Evolutionary conservation across 2,888 invertebrate genomes (phyloP).

Genomic region (Odontothrips loti): DNA sequence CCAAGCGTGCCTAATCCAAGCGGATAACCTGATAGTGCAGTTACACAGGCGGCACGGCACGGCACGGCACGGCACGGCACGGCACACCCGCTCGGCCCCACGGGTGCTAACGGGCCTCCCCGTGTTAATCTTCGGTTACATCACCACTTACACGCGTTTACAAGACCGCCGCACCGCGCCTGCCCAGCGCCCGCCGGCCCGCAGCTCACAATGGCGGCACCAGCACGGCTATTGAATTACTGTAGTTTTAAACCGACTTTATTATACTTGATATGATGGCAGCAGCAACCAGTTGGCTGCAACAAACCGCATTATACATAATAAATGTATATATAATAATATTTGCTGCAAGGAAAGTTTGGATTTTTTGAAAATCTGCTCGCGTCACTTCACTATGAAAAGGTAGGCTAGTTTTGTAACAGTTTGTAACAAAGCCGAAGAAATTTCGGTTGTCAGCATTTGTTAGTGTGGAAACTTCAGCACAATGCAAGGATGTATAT

Average conservation of each 20-base stretch:
- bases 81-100: neutral
- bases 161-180: neutral
- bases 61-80: neutral
- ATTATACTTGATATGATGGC: neutral
- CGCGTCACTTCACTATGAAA: too few species aligned
- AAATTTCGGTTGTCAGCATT: too few species aligned
- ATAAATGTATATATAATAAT: too few species aligned
- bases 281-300: too few species aligned
- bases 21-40: conserved; percentile 19
- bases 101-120: neutral
- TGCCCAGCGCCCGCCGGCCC: neutral
- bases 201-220: neutral
- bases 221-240: conserved; percentile 10
- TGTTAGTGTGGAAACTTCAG: too few species aligned
- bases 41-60: neutral
- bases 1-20: conserved; percentile 14
- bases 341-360: too few species aligned
- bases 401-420: too few species aligned
- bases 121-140: conserved; percentile 11
- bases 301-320: too few species aligned
- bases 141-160: neutral
- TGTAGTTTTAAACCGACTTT: neutral
- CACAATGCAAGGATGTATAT: too few species aligned
- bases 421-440: too few species aligned
- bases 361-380: too few species aligned